Percentiles rank a stretch among this genome's conserved stretches.
These are phyloP conservation scores for Onychostruthus taczanowskii DNA, from an alignment of 2,113 vertebrate species.

Conservation along the genomic window DNA sequence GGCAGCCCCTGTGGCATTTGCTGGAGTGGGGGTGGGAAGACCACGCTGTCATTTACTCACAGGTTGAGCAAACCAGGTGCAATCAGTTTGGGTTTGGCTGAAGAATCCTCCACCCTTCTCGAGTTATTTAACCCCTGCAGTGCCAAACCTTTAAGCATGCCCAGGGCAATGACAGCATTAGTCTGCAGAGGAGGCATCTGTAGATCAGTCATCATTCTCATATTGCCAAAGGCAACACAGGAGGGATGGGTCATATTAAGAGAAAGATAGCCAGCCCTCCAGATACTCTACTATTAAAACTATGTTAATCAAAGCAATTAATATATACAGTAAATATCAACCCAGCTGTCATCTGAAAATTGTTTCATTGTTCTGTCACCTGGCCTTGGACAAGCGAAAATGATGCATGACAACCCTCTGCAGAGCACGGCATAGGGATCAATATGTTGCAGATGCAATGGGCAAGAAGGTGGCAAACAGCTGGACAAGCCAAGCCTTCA, in stretches of 20 bases:
- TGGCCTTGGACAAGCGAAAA: background rate
- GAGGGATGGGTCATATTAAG: background rate
- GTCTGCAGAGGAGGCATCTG: background rate
- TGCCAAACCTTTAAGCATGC: background rate
- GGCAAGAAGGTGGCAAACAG: background rate
- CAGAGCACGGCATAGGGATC: background rate
- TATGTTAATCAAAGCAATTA: background rate
- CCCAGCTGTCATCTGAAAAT: background rate
- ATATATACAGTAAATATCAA: background rate
- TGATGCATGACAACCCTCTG: background rate
- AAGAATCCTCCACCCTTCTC: conserved; percentile 40
- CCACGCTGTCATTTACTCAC: conserved; percentile 56
- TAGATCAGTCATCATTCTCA: background rate
- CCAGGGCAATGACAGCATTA: background rate
- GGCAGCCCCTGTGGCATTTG: conserved; percentile 44
- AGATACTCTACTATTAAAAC: background rate
- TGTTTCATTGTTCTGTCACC: background rate
- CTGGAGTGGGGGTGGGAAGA: conserved; percentile 59
- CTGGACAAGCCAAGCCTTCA: background rate
- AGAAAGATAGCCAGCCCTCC: background rate
- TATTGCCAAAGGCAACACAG: background rate
- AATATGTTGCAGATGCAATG: background rate
- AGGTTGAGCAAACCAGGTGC: conserved; percentile 58
- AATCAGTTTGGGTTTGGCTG: conserved; percentile 58
- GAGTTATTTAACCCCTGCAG: conserved; percentile 48